Evolutionary conservation across 2,797 vertebrate genomes (phyloP), one percentile per base, ranked within the genome.

Genomic region (Halcyon badia): DNA sequence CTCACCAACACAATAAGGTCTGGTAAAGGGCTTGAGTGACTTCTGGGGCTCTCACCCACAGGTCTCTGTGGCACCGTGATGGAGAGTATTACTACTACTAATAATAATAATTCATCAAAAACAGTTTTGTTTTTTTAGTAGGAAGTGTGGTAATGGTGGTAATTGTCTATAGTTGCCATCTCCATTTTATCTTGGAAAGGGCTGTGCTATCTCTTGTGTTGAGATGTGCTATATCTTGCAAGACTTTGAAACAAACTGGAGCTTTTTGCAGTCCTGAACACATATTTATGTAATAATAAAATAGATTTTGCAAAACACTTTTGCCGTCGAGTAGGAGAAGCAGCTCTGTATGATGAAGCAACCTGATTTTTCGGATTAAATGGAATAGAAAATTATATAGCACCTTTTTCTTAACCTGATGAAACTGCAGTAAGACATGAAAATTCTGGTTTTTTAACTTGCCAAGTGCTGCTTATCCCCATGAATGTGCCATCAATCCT

Each of bases 131-230:
- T 51, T 26, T 51, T 26, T 51, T 51, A 51, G 16, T 51, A 51
- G 14, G 8, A 75, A 35, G 6, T 3, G 13, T 39, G 39, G 35
- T 60, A 44, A 14, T 49, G 68, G 7, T 51, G 33, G 4, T 30
- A 18, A 11, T 3, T 24, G 25, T 37, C 41, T 6, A 4, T 24
- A 42, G 6, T 0, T 1, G 21, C 16, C 13, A 6, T 13, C 5
- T 41, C 10, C 5, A 2, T 4, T 28, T 48, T 9, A 21, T 8
- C 9, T 39, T 80, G 58, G 49, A 51, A 51, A 26, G 49, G 49
- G 25, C 15, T 28, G 25, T 28, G 14, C 49, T 51, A 5, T 26
- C 49, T 51, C 24, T 51, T 51, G 46, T 48, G 21, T 1, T 1
- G 10, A 11, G 48, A 10, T 2, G 3, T 30, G 11, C 14, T 28